Percentiles rank a stretch among this genome's conserved stretches.
Conservation (phyloP, 2,797 vertebrate species). For the Hylomyscus alleni region DNA sequence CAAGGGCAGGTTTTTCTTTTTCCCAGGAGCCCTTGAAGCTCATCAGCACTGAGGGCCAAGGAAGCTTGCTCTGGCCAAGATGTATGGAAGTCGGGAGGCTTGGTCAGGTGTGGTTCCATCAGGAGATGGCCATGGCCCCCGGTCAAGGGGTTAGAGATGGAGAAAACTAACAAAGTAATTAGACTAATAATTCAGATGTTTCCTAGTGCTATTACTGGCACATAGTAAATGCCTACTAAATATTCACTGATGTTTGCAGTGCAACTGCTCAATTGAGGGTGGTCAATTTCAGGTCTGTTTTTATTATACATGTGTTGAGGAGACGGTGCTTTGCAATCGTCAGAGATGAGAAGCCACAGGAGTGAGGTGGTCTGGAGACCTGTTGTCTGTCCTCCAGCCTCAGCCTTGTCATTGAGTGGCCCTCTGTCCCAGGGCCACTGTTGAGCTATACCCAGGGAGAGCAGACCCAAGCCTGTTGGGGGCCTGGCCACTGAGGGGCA, state of each 20-base stretch:
- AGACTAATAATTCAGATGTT: background rate
- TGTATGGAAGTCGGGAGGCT: no score
- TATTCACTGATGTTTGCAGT: background rate
- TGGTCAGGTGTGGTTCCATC: background rate
- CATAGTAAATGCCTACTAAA: background rate
- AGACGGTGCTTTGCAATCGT: background rate
- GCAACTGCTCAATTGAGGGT: background rate
- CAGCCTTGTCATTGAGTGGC: background rate
- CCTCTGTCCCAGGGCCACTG: background rate
- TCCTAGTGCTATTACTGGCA: background rate
- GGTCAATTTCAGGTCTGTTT: background rate
- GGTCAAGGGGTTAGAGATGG: background rate
- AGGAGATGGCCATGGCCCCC: background rate
- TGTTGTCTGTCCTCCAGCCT: rapidly evolving
- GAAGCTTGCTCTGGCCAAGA: background rate
- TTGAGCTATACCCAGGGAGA: background rate
- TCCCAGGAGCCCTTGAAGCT: background rate
- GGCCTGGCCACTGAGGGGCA: background rate
- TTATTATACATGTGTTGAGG: background rate
- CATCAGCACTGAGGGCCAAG: background rate
- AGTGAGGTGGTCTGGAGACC: background rate
- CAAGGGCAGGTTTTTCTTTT: background rate
- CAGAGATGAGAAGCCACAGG: background rate
- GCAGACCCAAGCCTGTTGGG: background rate
- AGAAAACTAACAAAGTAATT: slow-evolving; percentile 3